These are phyloP conservation scores for Bryconaethiops microstoma DNA, from an alignment of 2,797 vertebrate genomes.

Conservation along the genomic window DNA sequence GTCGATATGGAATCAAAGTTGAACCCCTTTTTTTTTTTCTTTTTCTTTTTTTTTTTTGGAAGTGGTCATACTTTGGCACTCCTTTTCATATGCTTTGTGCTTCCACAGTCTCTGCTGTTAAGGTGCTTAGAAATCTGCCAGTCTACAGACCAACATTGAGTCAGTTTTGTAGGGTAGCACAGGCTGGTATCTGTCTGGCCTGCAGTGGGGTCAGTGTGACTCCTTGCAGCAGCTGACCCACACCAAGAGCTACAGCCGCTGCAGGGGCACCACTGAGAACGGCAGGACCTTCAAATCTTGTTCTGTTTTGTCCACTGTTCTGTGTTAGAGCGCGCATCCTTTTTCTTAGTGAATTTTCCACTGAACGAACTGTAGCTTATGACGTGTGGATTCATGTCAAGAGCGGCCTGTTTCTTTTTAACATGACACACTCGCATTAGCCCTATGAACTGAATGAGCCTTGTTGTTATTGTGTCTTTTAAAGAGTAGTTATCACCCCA, in stretches of 20 bases:
- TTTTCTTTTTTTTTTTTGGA: neutral
- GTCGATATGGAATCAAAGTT: slow-evolving; percentile 5
- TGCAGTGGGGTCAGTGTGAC: slow-evolving; percentile 8
- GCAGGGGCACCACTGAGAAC: neutral
- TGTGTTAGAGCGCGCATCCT: neutral
- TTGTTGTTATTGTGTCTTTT: too few species aligned
- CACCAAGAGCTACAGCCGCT: neutral
- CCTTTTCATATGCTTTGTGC: neutral
- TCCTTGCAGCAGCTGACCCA: slow-evolving; percentile 14
- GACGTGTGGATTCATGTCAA: too few species aligned
- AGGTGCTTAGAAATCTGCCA: neutral
- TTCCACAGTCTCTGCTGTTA: too few species aligned
- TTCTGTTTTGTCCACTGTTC: neutral
- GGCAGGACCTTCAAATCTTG: neutral
- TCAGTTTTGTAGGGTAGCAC: neutral
- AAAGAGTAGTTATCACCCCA: too few species aligned
- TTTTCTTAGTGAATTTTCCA: neutral
- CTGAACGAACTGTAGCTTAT: too few species aligned
- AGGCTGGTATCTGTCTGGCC: neutral
- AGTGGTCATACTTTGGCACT: neutral
- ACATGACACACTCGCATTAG: too few species aligned
- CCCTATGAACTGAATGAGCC: too few species aligned
- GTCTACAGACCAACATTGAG: neutral
- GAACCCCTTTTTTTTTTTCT: neutral
- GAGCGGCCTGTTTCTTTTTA: too few species aligned